These are phyloP conservation scores for Podarcis muralis DNA, from an alignment of 2,113 vertebrate genomes.

Conservation along the genomic window DNA sequence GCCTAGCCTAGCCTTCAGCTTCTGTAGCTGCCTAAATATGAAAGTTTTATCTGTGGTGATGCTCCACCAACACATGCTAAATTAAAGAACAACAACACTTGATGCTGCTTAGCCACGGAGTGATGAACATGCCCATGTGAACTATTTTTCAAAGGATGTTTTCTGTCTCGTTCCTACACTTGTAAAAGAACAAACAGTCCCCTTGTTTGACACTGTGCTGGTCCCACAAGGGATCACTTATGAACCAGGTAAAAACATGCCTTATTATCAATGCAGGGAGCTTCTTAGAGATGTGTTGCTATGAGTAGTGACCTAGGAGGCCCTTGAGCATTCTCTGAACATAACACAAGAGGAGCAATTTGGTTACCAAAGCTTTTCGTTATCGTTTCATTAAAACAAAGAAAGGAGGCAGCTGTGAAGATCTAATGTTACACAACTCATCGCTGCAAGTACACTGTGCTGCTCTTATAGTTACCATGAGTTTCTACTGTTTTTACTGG, in stretches of 20 bases:
- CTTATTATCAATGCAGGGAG: background rate
- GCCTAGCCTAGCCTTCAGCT: background rate
- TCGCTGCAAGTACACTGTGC: background rate
- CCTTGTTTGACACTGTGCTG: background rate
- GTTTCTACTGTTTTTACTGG: too few species aligned
- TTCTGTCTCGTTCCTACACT: background rate
- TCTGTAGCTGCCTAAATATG: background rate
- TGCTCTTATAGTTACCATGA: background rate
- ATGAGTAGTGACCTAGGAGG: background rate
- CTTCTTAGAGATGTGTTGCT: background rate
- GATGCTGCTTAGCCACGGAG: background rate
- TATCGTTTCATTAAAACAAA: constrained; percentile 14
- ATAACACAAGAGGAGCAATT: constrained; percentile 3
- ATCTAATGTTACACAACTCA: accelerated
- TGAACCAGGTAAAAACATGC: background rate
- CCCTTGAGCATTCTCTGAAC: background rate
- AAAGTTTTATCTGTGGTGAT: background rate
- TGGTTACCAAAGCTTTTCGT: background rate
- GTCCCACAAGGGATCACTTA: background rate
- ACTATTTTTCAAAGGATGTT: background rate
- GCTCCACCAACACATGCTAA: background rate
- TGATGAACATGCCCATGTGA: background rate
- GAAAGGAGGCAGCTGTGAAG: background rate
- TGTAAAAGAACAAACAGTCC: background rate
- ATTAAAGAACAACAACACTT: background rate